Base-by-base conservation (phyloP, 1,140 invertebrate species). In the Tetragnatha versicolor region DNA sequence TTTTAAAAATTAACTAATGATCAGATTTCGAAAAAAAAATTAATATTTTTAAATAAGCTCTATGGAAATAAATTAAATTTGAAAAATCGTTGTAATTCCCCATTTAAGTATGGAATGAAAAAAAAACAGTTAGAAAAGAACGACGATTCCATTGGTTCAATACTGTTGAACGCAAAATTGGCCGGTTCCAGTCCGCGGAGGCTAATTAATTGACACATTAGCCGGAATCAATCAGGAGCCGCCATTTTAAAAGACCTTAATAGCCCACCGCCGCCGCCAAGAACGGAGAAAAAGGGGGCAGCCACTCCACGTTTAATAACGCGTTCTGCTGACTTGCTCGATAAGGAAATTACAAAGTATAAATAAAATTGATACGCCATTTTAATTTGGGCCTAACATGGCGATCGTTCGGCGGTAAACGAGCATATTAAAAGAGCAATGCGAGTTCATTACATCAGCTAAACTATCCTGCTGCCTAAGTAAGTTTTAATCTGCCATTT, bases 401-500 rank as follows among this genome's bases (percentile, higher is more conserved):
- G 61, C 73, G 72, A 75, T 75, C 72, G 72, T 75, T 75, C 29
- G 58, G 39, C 72, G 22, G 73, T 77, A 77, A 77, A 77, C 73
- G 73, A 77, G 73, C 73, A 77, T 77, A 77, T 77, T 77, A 77
- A 77, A 77, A 77, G 73, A 33, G 73, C 60, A 77, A 77, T 77
- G 73, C 31, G 73, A 77, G 73, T 77, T 77, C 73, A 77, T 77
- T 77, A 77, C 73, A 77, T 77, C 73, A 77, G 73, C 73, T 77
- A 77, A 77, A 77, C 73, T 77, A 77, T 77, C 73, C 73, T 66
- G 73, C 73, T 65, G 61, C 73, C 73, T 77, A 77, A 77, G 73
- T 77, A 77, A 77, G 73, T 77, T 77, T 77, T 77, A 77, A 77
- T 77, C 73, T 77, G 60, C 73, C 73, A 77, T 77, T 77, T 77